Evolutionary conservation across 2,888 invertebrate genomes (phyloP).

Genomic region (Boloria euphrosyne): DNA sequence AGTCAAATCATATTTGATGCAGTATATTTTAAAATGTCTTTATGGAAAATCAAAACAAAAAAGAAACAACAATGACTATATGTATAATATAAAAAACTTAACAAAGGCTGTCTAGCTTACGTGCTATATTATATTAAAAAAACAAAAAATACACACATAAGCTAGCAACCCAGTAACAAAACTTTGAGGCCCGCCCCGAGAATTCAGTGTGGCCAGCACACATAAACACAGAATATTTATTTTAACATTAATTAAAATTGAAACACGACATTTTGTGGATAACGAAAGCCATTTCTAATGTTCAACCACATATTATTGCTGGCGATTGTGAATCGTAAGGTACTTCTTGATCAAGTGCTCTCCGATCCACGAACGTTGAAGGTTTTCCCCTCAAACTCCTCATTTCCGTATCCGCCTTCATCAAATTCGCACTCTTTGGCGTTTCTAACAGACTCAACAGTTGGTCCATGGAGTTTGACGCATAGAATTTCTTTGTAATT

Average conservation of each 20-base stretch:
- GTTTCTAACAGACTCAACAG: slow-evolving; percentile 60
- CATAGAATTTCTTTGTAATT: slow-evolving; percentile 85
- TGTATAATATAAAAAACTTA: not conserved
- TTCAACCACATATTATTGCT: slow-evolving; percentile 39
- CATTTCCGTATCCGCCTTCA: slow-evolving; percentile 73
- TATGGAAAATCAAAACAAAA: no score
- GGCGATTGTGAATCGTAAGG: slow-evolving; percentile 23
- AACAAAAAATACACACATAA: slow-evolving; percentile 11
- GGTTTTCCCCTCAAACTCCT: slow-evolving; percentile 57
- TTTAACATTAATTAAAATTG: slow-evolving; percentile 2
- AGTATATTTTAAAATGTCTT: no score
- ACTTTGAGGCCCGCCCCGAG: slow-evolving; percentile 37
- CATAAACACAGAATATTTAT: slow-evolving; percentile 20
- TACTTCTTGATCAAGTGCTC: slow-evolving; percentile 57
- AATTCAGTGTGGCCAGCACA: slow-evolving; percentile 42
- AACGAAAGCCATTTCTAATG: slow-evolving; percentile 17
- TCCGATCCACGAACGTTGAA: slow-evolving; percentile 81
- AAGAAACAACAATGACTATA: no score
- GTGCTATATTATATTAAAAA: not conserved
- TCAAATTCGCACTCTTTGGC: slow-evolving; percentile 78
- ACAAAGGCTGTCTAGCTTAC: not conserved
- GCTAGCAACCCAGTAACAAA: slow-evolving; percentile 28
- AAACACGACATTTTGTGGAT: not conserved
- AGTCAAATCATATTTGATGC: no score
- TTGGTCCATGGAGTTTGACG: slow-evolving; percentile 80